Conservation (phyloP, 2,797 vertebrate species). For the Rhynchotus rufescens region DNA sequence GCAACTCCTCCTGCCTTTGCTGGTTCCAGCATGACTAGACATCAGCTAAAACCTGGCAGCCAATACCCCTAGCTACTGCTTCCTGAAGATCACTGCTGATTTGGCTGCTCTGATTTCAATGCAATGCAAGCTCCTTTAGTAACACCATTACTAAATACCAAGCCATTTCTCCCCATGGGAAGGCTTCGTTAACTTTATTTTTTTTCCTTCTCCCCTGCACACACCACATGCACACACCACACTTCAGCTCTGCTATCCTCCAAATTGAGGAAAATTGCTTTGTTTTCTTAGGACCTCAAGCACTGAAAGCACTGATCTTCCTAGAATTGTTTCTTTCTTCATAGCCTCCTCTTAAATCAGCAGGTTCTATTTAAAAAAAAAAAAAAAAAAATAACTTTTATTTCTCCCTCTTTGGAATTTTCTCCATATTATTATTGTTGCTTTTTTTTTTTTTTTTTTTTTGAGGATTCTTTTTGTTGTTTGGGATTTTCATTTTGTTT, state of each 20-base stretch:
- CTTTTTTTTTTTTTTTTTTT: conserved; percentile 1
- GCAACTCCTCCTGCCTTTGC: not conserved
- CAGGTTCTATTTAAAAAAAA: not conserved
- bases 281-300: not conserved
- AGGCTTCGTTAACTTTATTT: not conserved
- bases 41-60: not conserved
- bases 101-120: not conserved
- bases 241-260: not conserved
- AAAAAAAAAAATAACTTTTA: not conserved
- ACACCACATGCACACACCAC: not conserved
- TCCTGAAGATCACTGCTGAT: not conserved
- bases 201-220: not conserved
- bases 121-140: not conserved
- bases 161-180: not conserved
- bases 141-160: not conserved
- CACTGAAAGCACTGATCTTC: not conserved
- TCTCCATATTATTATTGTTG: not conserved
- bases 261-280: not conserved
- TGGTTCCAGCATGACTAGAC: conserved; percentile 36
- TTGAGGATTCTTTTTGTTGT: not conserved
- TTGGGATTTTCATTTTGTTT: not conserved
- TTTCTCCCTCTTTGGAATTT: not conserved
- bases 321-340: not conserved
- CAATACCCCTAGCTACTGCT: not conserved
- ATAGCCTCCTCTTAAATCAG: not conserved